phyloP scores from a whole-genome alignment of 2,797 vertebrate species.

The Harpagifer antarcticus region DNA sequence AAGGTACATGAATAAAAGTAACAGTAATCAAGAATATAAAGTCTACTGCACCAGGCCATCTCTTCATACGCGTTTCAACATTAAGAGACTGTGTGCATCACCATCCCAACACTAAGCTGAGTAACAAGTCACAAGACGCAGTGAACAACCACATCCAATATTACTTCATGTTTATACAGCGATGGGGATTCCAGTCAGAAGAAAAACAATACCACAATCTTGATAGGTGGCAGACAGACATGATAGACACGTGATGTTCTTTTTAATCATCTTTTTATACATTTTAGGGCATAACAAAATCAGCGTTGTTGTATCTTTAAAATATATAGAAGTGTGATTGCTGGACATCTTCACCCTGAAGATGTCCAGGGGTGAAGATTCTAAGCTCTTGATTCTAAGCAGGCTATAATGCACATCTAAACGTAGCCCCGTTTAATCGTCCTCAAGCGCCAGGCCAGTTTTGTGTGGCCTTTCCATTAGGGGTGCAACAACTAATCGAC shows the following conservation, averaged over 20 bases:
- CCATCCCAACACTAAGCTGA: neutral
- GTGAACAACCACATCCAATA: neutral
- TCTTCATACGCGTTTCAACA: neutral
- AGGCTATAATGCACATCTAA: neutral
- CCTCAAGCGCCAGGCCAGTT: too few relatives aligned
- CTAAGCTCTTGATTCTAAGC: slow-evolving; percentile 8
- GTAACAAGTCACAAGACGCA: neutral
- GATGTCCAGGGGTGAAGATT: too few relatives aligned
- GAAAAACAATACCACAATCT: slow-evolving; percentile 20
- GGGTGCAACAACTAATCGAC: too few relatives aligned
- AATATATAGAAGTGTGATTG: neutral
- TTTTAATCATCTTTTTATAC: neutral
- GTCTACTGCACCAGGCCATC: neutral
- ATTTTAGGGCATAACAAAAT: slow-evolving; percentile 1
- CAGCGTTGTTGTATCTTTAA: neutral
- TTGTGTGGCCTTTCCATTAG: too few relatives aligned
- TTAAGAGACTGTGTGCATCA: neutral
- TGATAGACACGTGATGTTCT: neutral
- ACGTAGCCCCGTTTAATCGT: too few relatives aligned
- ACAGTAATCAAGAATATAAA: neutral
- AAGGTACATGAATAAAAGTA: neutral
- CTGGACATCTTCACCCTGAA: neutral
- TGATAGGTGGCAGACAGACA: neutral
- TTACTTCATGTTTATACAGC: neutral
- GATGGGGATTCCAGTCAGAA: slow-evolving; percentile 32